A percentile compares a stretch with the other conserved stretches of the same genome.
These are phyloP conservation scores for Sycobia sp. DNA, from an alignment of 1,140 invertebrate genomes.

Conservation along the genomic window DNA sequence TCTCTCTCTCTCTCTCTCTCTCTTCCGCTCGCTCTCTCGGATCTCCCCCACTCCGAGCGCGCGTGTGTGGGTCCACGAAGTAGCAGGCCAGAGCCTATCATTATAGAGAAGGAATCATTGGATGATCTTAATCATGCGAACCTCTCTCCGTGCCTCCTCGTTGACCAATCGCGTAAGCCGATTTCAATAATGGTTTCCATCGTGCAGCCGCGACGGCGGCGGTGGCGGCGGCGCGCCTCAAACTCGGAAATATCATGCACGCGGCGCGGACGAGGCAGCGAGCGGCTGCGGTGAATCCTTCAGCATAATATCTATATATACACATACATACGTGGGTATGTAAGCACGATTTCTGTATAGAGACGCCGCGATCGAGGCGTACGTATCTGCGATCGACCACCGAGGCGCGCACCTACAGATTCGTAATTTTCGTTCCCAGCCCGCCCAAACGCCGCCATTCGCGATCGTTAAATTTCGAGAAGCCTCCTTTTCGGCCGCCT, in stretches of 20 bases:
- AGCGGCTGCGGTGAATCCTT: too few relatives aligned
- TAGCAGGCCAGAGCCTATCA: conserved; percentile 57
- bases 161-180: conserved; percentile 55
- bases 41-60: conserved; percentile 22
- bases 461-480: too few relatives aligned
- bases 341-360: too few relatives aligned
- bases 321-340: too few relatives aligned
- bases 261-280: too few relatives aligned
- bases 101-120: conserved; percentile 65
- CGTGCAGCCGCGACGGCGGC: conserved; percentile 23
- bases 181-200: conserved; percentile 59
- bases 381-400: not conserved
- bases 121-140: conserved; percentile 64
- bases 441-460: too few relatives aligned
- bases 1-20: conserved; percentile 36
- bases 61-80: conserved; percentile 34
- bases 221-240: too few relatives aligned
- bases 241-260: conserved; percentile 42
- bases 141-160: conserved; percentile 55
- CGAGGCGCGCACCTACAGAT: not conserved
- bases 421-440: too few relatives aligned
- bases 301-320: too few relatives aligned
- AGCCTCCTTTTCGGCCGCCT: too few relatives aligned
- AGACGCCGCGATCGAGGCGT: too few relatives aligned
- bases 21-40: conserved; percentile 20